Conservation (phyloP, 1,140 invertebrate species). For the Drosophila lacteicornis region DNA sequence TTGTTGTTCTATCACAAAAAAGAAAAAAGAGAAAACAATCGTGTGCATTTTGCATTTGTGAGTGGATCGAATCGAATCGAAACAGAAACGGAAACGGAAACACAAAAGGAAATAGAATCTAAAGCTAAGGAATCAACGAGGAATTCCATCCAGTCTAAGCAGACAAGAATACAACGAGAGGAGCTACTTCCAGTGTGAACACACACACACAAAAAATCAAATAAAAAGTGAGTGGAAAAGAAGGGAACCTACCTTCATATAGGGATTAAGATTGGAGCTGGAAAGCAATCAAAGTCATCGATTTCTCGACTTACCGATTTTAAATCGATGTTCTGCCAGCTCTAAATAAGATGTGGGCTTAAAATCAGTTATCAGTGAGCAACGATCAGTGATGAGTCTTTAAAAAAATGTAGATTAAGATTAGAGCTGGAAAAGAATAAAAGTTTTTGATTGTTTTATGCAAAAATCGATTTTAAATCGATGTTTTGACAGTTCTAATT, state of each 20-base stretch:
- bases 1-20: not conserved
- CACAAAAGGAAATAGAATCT: not conserved
- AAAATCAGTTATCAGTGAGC: not conserved
- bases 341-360: not conserved
- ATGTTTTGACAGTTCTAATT: not conserved
- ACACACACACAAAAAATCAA: not conserved
- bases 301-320: too few relatives aligned
- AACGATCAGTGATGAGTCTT: not conserved
- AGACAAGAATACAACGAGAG: not conserved
- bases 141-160: conserved; percentile 16
- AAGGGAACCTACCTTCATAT: not conserved
- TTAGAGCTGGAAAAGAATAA: not conserved
- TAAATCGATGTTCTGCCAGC: not conserved
- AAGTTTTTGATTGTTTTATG: not conserved
- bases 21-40: conserved; percentile 1
- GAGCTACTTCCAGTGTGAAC: conserved; percentile 3
- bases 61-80: conserved; percentile 26
- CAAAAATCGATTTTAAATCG: not conserved
- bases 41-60: conserved; percentile 40
- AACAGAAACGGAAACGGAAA: conserved; percentile 1
- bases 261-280: too few relatives aligned
- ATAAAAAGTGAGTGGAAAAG: conserved; percentile 8
- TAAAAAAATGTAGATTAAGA: not conserved
- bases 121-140: conserved; percentile 7
- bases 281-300: too few relatives aligned